These are phyloP conservation scores for Oreochromis grahami DNA, from an alignment of 2,797 vertebrate species.

Conservation along the genomic window DNA sequence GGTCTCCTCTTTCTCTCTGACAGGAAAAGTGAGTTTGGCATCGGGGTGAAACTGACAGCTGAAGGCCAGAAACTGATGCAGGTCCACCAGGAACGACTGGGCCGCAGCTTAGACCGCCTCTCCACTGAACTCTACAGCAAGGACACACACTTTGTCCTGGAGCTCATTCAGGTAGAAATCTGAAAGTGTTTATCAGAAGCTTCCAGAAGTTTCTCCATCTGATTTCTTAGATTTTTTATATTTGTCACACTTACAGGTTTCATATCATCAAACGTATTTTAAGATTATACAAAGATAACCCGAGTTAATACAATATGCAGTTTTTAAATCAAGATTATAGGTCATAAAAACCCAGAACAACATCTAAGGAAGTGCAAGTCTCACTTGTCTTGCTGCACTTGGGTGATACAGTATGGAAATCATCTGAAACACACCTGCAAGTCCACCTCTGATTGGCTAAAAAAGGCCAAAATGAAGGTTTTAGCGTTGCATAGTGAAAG, in stretches of 20 bases:
- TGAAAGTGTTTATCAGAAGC: background rate
- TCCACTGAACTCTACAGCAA: slow-evolving; percentile 84
- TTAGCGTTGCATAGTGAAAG: background rate
- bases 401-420: background rate
- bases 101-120: slow-evolving; percentile 79
- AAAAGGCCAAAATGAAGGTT: background rate
- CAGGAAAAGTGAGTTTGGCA: slow-evolving; percentile 80
- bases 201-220: background rate
- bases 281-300: background rate
- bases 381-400: background rate
- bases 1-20: background rate
- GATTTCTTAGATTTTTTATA: background rate
- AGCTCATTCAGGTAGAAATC: slow-evolving; percentile 79
- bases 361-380: background rate
- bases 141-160: slow-evolving; percentile 83
- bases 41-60: slow-evolving; percentile 74
- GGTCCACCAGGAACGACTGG: slow-evolving; percentile 75
- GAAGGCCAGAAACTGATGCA: slow-evolving; percentile 75
- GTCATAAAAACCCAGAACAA: background rate
- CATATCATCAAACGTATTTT: fast-evolving
- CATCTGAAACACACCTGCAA: background rate
- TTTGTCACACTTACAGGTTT: background rate
- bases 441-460: background rate
- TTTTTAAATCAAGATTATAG: background rate
- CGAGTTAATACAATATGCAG: background rate